These are phyloP conservation scores for Cordilura impudica DNA, from an alignment of 2,888 invertebrate species.

Conservation along the genomic window DNA sequence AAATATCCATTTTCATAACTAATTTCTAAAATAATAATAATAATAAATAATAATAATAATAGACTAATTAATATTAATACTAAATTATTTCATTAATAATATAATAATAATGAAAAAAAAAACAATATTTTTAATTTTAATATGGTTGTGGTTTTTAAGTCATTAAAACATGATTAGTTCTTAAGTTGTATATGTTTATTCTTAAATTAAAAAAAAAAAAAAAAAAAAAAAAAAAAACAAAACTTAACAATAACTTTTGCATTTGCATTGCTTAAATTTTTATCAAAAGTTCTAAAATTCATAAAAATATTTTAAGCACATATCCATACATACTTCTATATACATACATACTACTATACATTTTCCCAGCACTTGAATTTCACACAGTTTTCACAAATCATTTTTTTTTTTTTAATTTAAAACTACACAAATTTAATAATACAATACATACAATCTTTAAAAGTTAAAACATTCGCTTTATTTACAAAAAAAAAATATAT, in stretches of 20 bases:
- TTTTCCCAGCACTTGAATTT: neutral
- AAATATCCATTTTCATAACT: constrained; percentile 46
- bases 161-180: constrained; percentile 42
- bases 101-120: neutral
- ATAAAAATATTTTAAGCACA: neutral
- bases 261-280: constrained; percentile 59
- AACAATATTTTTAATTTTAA: constrained; percentile 37
- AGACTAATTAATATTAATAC: constrained; percentile 19
- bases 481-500: too few relatives aligned
- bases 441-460: too few relatives aligned
- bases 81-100: neutral
- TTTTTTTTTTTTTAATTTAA: neutral
- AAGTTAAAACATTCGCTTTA: too few relatives aligned
- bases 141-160: constrained; percentile 57
- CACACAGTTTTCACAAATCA: neutral
- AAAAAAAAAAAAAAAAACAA: too few relatives aligned
- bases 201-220: too few relatives aligned
- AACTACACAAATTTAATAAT: neutral
- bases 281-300: too few relatives aligned
- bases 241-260: constrained; percentile 29
- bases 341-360: too few relatives aligned
- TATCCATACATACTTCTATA: too few relatives aligned
- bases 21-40: constrained; percentile 36
- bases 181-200: constrained; percentile 56
- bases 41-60: constrained; percentile 14